phyloP scores from a whole-genome alignment of 1,140 invertebrate species.

The Drosophila ercepeae region DNA sequence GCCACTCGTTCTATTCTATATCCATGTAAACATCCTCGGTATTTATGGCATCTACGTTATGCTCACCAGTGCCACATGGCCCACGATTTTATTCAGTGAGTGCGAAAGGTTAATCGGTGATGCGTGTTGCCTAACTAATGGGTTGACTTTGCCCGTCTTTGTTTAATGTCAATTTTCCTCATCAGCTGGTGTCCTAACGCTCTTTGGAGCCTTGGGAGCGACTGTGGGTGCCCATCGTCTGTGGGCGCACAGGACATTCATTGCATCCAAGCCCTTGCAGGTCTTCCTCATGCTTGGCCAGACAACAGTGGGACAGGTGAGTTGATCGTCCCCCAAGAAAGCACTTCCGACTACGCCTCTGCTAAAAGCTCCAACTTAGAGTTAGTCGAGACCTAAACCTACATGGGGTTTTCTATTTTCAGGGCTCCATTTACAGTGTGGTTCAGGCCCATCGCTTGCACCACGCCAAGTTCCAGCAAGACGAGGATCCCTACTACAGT shows the following conservation, averaged over 20 bases:
- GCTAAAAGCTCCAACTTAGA: constrained; percentile 16
- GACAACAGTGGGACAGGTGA: constrained; percentile 92
- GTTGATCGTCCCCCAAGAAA: constrained; percentile 35
- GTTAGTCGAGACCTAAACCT: constrained; percentile 51
- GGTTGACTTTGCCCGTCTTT: neutral
- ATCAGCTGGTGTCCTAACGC: constrained; percentile 86
- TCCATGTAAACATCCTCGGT: constrained; percentile 88
- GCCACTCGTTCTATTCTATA: constrained; percentile 87
- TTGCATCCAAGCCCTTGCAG: constrained; percentile 88
- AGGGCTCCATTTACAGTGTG: constrained; percentile 91
- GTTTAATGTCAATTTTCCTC: neutral
- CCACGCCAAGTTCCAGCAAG: constrained; percentile 94
- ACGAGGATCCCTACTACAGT: constrained; percentile 95
- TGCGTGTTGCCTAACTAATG: constrained; percentile 10
- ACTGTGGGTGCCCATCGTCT: constrained; percentile 95
- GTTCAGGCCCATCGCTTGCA: constrained; percentile 94
- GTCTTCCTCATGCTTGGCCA: constrained; percentile 92
- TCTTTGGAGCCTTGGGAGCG: constrained; percentile 88
- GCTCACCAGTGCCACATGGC: constrained; percentile 86
- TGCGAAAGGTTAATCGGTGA: constrained; percentile 52
- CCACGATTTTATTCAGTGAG: constrained; percentile 88
- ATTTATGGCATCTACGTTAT: constrained; percentile 86
- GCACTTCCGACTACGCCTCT: neutral
- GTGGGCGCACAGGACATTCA: constrained; percentile 94
- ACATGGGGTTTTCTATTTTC: neutral